Evolutionary conservation across 2,113 vertebrate species (phyloP), one percentile per base, ranked within the genome.

Genomic region (Electrona antarctica): DNA sequence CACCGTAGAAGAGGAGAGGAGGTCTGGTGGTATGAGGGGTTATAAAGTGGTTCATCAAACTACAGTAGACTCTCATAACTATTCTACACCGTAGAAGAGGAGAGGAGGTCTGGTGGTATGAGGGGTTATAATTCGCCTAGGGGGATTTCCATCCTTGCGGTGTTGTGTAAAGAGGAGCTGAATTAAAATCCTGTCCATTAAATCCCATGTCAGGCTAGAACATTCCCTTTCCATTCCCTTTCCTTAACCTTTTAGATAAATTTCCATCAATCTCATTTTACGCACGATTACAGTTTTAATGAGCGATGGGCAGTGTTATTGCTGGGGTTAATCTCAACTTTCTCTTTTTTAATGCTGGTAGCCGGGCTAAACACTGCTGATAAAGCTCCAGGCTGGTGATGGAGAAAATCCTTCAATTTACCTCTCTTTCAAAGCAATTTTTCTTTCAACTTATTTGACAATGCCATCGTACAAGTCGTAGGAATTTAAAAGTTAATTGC

Each of bases 221-320:
- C 94, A 95, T 92, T 92, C 91, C 91, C 91, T 95, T 93, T 94
- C 92, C 92, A 95, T 92, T 92, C 89, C 91, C 91, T 94, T 93
- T 93, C 92, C 91, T 91, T 92, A 94, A 93, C 95, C 94, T 95
- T 94, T 95, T 82, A 93, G 93, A 96, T 95, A 96, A 93, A 95
- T 94, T 95, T 95, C 90, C 94, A 94, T 95, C 95, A 95, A 95
- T 96, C 94, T 95, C 93, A 96, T 97, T 97, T 97, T 96, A 96
- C 64, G 86, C 94, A 96, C 94, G 94, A 97, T 97, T 96, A 96
- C 93, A 93, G 94, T 95, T 97, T 96, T 97, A 98, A 98, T 96
- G 95, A 96, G 87, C 88, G 93, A 95, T 95, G 93, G 95, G 92
- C 94, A 95, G 92, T 92, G 93, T 95, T 97, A 88, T 78, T 82